Evolutionary conservation across 2,113 vertebrate genomes (phyloP), one percentile per base, ranked within the genome.

Genomic region (Sphyrna mokarran): DNA sequence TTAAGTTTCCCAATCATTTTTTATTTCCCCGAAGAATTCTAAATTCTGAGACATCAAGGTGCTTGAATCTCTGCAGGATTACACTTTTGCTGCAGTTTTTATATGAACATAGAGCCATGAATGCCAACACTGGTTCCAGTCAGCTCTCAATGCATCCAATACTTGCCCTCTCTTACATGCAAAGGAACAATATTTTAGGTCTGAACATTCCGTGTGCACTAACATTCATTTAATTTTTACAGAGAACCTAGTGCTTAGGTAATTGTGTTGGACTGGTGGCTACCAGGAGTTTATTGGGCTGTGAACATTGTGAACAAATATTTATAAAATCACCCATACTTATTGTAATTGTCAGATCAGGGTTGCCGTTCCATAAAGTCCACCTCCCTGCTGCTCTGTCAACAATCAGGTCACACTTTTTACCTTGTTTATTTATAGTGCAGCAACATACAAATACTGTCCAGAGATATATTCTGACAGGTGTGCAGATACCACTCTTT

Each of bases 331-430:
- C 16, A 94, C 37, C 3, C 0, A 37, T 23, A 43, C 66, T 70
- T 20, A 20, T 69, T 43, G 10, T 70, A 69, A n/a, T 23, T 43
- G 66, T 43, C 63, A 69, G 40, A 68, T 70, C 37, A 94, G 20
- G n/a, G 37, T 0, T 94, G 91, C 63, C 18, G 20, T 40, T 94
- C 14, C 20, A 94, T 68, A 94, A 94, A 40, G 10, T 94, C 11
- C 16, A 23, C 16, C 14, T 93, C 33, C 68, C 63, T 69, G 6
- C 18, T 66, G 91, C 8, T 68, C 37, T 69, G 66, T 69, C 91
- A 94, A 69, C 54, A 90, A 69, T 94, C 90, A 94, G 91, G 22
- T 69, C 66, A 70, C 33, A 26, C 91, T 69, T 69, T 23, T n/a
- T 23, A 70, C 43, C 37, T 40, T 40, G 23, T 94, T 68, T 69